phyloP scores from a whole-genome alignment of 2,888 invertebrate genomes.

The Pecten maximus region DNA sequence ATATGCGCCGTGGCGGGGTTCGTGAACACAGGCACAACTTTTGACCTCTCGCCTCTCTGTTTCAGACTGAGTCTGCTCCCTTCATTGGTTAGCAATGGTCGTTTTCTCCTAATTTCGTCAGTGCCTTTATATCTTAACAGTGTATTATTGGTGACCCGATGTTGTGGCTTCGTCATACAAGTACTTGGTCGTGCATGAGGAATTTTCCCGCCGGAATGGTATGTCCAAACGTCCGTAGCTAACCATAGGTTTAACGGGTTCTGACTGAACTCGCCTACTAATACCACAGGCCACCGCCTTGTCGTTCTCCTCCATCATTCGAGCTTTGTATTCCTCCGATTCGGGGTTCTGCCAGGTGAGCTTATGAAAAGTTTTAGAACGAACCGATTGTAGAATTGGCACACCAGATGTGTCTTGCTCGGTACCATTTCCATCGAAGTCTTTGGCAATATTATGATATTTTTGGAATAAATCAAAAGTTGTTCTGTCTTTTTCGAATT shows the following conservation, averaged over 20 bases:
- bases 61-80: not conserved
- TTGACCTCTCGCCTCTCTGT: not conserved
- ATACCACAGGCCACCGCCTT: not conserved
- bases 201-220: not conserved
- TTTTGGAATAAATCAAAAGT: constrained; percentile 2
- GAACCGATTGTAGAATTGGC: not conserved
- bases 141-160: not conserved
- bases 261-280: not conserved
- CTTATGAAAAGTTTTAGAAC: constrained; percentile 3
- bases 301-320: not conserved
- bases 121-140: not conserved
- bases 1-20: constrained; percentile 33
- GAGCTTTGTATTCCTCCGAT: not conserved
- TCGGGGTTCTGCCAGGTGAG: not conserved
- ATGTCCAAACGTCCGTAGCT: not conserved
- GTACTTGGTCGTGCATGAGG: not conserved
- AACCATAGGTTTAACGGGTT: not conserved
- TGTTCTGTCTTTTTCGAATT: not conserved
- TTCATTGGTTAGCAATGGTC: not conserved
- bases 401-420: not conserved
- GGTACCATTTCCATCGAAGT: not conserved
- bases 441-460: not conserved
- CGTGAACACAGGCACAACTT: not conserved
- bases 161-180: not conserved
- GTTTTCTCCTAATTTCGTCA: not conserved